A percentile compares a stretch with the other conserved stretches of the same genome.
Conservation (phyloP, 2,888 invertebrate genomes). For the Nebria salina region DNA sequence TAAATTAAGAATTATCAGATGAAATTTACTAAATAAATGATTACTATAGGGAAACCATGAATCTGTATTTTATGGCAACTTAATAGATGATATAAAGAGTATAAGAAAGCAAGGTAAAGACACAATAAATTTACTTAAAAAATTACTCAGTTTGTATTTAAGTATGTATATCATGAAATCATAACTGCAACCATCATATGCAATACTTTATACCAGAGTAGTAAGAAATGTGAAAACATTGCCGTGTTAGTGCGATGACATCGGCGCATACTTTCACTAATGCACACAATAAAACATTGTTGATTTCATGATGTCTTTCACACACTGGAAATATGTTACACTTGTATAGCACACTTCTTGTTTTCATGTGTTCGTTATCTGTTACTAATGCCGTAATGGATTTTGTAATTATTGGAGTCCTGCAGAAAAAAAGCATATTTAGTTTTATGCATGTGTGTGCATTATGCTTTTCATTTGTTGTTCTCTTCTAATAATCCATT, state of each 20-base stretch:
- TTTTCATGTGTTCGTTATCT: neutral
- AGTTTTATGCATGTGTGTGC: neutral
- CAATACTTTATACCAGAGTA: neutral
- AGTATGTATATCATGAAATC: too few relatives aligned
- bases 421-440: neutral
- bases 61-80: too few relatives aligned
- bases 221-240: too few relatives aligned
- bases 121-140: too few relatives aligned
- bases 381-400: neutral
- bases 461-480: neutral
- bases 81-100: too few relatives aligned
- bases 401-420: slow-evolving; percentile 15
- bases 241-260: slow-evolving; percentile 9
- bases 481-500: too few relatives aligned
- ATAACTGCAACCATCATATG: too few relatives aligned
- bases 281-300: slow-evolving; percentile 24
- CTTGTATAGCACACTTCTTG: slow-evolving; percentile 11
- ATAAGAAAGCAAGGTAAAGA: too few relatives aligned
- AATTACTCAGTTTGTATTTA: too few relatives aligned
- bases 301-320: neutral
- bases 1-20: too few relatives aligned
- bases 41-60: too few relatives aligned
- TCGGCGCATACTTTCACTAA: slow-evolving; percentile 24
- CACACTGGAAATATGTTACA: neutral
- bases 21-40: too few relatives aligned